A percentile compares a stretch with the other conserved stretches of the same genome.
phyloP scores from a whole-genome alignment of 2,113 vertebrate genomes.

The Labeo rohita region DNA sequence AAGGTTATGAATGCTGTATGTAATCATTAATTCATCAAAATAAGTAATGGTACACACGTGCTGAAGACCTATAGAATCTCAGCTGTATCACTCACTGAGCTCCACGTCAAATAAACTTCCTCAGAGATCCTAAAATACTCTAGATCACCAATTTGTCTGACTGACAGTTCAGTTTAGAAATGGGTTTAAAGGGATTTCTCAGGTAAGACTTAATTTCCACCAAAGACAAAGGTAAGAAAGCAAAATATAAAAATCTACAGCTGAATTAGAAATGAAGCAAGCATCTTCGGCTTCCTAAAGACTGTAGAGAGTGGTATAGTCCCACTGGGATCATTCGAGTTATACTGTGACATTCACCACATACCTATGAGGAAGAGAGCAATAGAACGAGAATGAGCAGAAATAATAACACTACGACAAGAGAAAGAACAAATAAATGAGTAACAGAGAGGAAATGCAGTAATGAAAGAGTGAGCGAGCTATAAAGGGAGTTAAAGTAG shows the following conservation, averaged over 20 bases:
- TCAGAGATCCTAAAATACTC: background rate
- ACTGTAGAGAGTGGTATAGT: background rate
- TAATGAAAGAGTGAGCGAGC: conserved; percentile 33
- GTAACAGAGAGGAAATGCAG: conserved; percentile 22
- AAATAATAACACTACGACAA: background rate
- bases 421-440: conserved; percentile 47
- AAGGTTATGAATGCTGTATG: background rate
- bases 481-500: conserved; percentile 29
- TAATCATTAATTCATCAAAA: background rate
- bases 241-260: background rate
- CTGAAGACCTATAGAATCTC: background rate
- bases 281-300: background rate
- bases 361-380: conserved; percentile 4
- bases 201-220: background rate
- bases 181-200: background rate
- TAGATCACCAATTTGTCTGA: conserved; percentile 14
- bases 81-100: background rate
- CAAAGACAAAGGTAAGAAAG: background rate
- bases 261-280: background rate
- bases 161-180: conserved; percentile 7
- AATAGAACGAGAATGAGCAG: conserved; percentile 22
- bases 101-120: background rate
- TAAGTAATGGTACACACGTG: background rate
- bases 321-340: background rate
- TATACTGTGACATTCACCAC: background rate